These are phyloP conservation scores for Corbicula japonica DNA, from an alignment of 2,888 invertebrate species.

Conservation along the genomic window DNA sequence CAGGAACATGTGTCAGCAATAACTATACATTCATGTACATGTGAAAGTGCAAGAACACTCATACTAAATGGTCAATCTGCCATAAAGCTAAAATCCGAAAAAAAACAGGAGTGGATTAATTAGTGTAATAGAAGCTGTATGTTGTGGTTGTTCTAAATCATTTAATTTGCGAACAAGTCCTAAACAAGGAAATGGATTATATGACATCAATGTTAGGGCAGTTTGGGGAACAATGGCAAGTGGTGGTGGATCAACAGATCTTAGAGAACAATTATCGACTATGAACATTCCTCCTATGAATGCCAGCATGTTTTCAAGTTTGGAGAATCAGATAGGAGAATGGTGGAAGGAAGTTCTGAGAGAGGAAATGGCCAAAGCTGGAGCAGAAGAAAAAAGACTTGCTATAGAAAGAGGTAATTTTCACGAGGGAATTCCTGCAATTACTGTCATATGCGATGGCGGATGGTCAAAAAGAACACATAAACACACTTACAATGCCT, in stretches of 20 bases:
- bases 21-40: background rate
- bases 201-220: slow-evolving; percentile 59
- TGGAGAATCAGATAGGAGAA: slow-evolving; percentile 38
- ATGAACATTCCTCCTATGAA: slow-evolving; percentile 43
- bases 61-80: background rate
- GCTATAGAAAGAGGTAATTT: slow-evolving; percentile 44
- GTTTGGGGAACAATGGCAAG: slow-evolving; percentile 53
- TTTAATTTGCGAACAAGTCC: slow-evolving; percentile 18
- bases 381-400: slow-evolving; percentile 48
- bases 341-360: slow-evolving; percentile 30
- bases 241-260: slow-evolving; percentile 44
- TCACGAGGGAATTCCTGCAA: slow-evolving; percentile 60
- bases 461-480: slow-evolving; percentile 64
- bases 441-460: slow-evolving; percentile 64
- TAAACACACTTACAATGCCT: slow-evolving; percentile 65
- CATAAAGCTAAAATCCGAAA: background rate
- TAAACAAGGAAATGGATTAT: slow-evolving; percentile 8
- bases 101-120: slow-evolving; percentile 10
- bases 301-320: slow-evolving; percentile 22
- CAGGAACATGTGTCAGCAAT: background rate
- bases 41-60: background rate
- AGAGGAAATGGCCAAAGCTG: slow-evolving; percentile 8
- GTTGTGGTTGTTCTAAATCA: slow-evolving; percentile 5
- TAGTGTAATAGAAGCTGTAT: background rate
- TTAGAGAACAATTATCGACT: slow-evolving; percentile 49